Percentiles rank a stretch among this genome's conserved stretches.
phyloP scores from a whole-genome alignment of 2,797 vertebrate genomes.

The Darevskia mixta region DNA sequence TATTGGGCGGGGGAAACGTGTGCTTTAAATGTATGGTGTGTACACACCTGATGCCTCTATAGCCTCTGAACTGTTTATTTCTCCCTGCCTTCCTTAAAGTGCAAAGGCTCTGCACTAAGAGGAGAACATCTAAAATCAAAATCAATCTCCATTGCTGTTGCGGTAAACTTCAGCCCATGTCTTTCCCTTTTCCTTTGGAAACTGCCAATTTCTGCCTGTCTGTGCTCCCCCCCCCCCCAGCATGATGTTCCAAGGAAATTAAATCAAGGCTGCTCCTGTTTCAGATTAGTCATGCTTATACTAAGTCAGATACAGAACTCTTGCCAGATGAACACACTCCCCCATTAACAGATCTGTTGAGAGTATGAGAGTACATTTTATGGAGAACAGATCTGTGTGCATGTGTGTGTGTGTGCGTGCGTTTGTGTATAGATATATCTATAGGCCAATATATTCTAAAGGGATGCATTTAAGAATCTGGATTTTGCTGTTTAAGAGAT shows the following conservation, averaged over 20 bases:
- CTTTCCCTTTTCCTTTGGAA: neutral
- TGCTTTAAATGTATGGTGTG: too few species aligned
- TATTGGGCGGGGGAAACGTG: too few species aligned
- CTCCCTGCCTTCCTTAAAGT: neutral
- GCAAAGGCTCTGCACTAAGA: neutral
- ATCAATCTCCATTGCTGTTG: neutral
- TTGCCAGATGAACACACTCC: neutral
- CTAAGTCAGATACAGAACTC: constrained; percentile 13
- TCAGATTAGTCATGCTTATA: constrained; percentile 28
- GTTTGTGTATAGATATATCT: neutral
- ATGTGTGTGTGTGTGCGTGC: neutral
- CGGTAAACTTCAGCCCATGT: neutral
- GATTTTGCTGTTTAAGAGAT: neutral
- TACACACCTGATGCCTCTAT: neutral
- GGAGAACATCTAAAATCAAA: neutral
- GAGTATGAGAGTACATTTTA: constrained; percentile 15
- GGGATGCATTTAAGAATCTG: neutral
- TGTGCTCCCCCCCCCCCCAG: neutral
- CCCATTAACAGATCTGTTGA: neutral
- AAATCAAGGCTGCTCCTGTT: constrained; percentile 29
- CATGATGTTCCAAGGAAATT: constrained; percentile 32
- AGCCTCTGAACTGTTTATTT: neutral
- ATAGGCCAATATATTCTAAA: neutral
- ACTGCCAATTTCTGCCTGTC: neutral
- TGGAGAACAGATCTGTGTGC: neutral